A percentile compares a stretch with the other conserved stretches of the same genome.
phyloP scores from a whole-genome alignment of 2,113 vertebrate genomes.

The Phalacrocorax carbo region DNA sequence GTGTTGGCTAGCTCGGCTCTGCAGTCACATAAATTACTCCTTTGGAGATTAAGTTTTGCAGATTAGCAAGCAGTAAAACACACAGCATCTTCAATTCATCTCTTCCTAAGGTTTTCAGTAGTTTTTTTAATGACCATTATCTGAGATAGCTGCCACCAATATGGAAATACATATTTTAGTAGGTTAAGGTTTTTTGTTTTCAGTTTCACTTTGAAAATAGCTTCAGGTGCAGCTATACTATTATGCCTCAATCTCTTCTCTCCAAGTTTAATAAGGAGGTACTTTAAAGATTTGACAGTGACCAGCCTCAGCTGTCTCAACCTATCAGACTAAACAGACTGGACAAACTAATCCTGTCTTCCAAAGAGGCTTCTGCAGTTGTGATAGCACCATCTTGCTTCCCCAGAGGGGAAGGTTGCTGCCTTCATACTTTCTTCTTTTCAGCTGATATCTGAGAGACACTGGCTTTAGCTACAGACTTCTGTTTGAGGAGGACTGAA shows the following conservation, averaged over 20 bases:
- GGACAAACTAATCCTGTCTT: not conserved
- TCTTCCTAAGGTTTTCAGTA: not conserved
- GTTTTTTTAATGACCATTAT: not conserved
- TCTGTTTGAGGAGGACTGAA: not conserved
- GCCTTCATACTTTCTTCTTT: not conserved
- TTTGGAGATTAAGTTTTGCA: not conserved
- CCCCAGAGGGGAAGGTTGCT: not conserved
- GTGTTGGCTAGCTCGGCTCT: not conserved
- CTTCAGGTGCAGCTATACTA: not conserved
- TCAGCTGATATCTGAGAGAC: not conserved
- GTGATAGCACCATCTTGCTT: not conserved
- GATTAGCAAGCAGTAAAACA: not conserved
- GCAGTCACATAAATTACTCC: not conserved
- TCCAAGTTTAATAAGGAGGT: not conserved
- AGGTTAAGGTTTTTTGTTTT: not conserved
- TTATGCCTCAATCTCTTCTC: not conserved
- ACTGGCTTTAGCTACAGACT: not conserved
- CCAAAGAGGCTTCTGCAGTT: not conserved
- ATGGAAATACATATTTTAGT: not conserved
- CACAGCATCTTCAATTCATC: accelerated
- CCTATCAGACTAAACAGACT: not conserved
- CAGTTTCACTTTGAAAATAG: not conserved
- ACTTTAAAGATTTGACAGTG: not conserved
- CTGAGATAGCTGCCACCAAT: not conserved
- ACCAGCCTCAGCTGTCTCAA: not conserved